phyloP scores from a whole-genome alignment of 2,113 vertebrate species.

The Hypanus sabinus region DNA sequence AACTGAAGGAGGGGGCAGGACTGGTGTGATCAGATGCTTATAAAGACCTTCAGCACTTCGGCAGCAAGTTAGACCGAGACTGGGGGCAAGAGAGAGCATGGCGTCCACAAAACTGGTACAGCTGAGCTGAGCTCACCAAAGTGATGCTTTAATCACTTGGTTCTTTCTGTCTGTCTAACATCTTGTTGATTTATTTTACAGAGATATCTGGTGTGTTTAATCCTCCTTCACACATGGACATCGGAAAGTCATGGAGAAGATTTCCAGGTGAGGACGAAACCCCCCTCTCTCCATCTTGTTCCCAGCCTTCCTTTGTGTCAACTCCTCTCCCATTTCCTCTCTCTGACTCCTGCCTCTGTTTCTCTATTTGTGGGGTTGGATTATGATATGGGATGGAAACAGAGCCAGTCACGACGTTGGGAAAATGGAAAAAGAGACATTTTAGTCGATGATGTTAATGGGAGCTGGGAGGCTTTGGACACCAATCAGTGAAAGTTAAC shows the following conservation, averaged over 20 bases:
- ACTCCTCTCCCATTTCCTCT: no score
- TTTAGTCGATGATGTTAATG: no score
- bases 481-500: no score
- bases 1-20: not conserved
- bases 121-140: not conserved
- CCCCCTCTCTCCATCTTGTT: not conserved
- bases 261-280: constrained; percentile 46
- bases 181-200: rapidly evolving
- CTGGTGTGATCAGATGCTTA: not conserved
- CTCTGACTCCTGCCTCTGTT: no score
- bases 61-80: not conserved
- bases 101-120: not conserved
- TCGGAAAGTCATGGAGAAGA: not conserved
- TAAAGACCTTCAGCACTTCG: not conserved
- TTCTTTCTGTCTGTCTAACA: not conserved
- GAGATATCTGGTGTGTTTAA: not conserved
- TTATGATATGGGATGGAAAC: no score
- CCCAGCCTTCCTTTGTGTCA: not conserved
- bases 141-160: not conserved
- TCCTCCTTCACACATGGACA: not conserved
- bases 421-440: no score
- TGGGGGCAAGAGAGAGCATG: not conserved
- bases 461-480: no score
- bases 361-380: no score
- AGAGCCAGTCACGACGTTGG: no score